phyloP scores from a whole-genome alignment of 2,113 vertebrate species.

The Azemiops feae region DNA sequence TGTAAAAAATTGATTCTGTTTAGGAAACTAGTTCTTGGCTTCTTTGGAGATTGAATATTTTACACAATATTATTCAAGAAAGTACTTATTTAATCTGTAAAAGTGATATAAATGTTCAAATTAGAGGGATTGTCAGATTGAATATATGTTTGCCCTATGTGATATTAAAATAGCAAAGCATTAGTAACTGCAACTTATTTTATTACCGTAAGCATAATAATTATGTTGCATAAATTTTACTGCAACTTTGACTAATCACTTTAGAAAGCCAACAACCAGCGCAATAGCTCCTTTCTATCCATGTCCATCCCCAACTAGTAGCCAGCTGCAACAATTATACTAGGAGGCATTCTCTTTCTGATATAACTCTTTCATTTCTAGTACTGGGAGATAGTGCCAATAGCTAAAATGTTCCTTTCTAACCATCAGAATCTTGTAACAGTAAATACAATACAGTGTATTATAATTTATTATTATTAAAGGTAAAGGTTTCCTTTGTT shows the following conservation, averaged over 20 bases:
- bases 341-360: neutral
- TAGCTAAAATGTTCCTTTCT: neutral
- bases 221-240: neutral
- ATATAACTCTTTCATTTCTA: neutral
- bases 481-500: neutral
- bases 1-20: neutral
- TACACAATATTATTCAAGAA: neutral
- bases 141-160: neutral
- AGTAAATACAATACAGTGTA: neutral
- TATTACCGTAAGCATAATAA: neutral
- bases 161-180: neutral
- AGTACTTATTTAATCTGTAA: neutral
- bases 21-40: neutral
- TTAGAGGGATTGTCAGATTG: neutral
- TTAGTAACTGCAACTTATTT: neutral
- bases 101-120: neutral
- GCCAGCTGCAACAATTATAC: neutral
- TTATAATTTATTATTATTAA: neutral
- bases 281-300: neutral
- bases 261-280: neutral
- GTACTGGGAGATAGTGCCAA: neutral
- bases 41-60: neutral
- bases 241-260: neutral
- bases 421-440: neutral
- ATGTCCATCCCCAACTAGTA: neutral